phyloP scores from a whole-genome alignment of 1,140 invertebrate genomes.

The Drosophila sproati region DNA sequence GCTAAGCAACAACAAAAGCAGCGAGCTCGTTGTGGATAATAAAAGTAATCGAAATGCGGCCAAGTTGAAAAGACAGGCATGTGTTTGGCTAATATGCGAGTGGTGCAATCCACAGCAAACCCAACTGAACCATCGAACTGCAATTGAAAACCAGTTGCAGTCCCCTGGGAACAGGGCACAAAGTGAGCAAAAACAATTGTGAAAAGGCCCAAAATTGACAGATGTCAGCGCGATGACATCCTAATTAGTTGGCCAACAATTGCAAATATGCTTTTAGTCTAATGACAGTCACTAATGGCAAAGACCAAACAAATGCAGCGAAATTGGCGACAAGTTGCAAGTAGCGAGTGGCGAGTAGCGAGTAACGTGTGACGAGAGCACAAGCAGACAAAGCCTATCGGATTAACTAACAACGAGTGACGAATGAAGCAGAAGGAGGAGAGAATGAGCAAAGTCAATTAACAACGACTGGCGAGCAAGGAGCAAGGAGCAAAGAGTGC shows the following conservation, averaged over 20 bases:
- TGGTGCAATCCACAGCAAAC: conserved; percentile 5
- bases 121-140: conserved; percentile 2
- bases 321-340: not conserved
- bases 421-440: not conserved
- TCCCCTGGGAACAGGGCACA: conserved; percentile 47
- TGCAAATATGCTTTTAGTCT: conserved; percentile 62
- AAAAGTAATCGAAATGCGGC: conserved; percentile 60
- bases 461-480: not conserved
- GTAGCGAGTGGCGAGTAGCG: not conserved
- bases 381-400: too few relatives aligned
- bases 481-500: not conserved
- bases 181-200: conserved; percentile 72
- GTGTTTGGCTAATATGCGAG: conserved; percentile 38
- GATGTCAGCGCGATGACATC: conserved; percentile 39
- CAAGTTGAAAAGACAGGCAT: conserved; percentile 8
- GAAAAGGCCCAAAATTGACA: conserved; percentile 41
- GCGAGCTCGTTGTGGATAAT: conserved; percentile 24
- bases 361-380: not conserved
- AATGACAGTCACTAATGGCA: conserved; percentile 46
- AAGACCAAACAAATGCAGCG: conserved; percentile 3
- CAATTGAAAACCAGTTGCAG: conserved; percentile 15
- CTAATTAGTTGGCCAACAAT: conserved; percentile 54
- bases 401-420: too few relatives aligned
- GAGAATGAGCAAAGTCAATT: not conserved
- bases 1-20: conserved; percentile 72